Conservation (phyloP, 2,888 invertebrate genomes). For the Sarcophaga variegata region DNA sequence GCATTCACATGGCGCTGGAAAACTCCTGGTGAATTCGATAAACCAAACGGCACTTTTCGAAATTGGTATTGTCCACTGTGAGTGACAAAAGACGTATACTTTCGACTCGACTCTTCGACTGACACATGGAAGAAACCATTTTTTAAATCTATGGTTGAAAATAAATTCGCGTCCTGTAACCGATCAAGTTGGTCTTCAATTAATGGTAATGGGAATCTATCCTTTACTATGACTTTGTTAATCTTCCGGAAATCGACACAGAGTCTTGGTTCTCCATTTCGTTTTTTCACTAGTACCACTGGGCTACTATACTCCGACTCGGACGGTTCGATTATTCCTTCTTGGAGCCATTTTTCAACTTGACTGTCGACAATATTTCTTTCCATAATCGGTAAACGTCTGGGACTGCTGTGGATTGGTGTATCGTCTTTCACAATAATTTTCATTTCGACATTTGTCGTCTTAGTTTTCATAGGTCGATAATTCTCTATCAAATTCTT, state of each 20-base stretch:
- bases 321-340: slow-evolving; percentile 60
- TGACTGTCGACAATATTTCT: slow-evolving; percentile 42
- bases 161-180: slow-evolving; percentile 56
- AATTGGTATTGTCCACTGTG: too few relatives aligned
- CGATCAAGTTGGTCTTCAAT: slow-evolving; percentile 64
- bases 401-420: slow-evolving; percentile 32
- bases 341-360: slow-evolving; percentile 48
- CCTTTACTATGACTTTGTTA: slow-evolving; percentile 60
- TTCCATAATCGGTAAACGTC: slow-evolving; percentile 35
- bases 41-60: too few relatives aligned
- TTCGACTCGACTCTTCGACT: slow-evolving; percentile 27
- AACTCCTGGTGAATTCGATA: slow-evolving; percentile 16
- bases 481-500: slow-evolving; percentile 70
- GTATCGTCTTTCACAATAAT: slow-evolving; percentile 73
- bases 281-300: slow-evolving; percentile 72
- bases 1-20: too few relatives aligned
- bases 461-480: slow-evolving; percentile 67
- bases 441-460: slow-evolving; percentile 70
- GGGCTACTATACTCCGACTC: slow-evolving; percentile 66
- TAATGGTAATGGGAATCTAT: slow-evolving; percentile 56
- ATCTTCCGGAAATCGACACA: slow-evolving; percentile 62
- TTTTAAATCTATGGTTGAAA: slow-evolving; percentile 57
- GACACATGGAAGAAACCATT: slow-evolving; percentile 65
- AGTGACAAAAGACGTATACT: too few relatives aligned
- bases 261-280: slow-evolving; percentile 61